Conservation (phyloP, 2,888 invertebrate genomes). For the Sthenelais limicola region DNA sequence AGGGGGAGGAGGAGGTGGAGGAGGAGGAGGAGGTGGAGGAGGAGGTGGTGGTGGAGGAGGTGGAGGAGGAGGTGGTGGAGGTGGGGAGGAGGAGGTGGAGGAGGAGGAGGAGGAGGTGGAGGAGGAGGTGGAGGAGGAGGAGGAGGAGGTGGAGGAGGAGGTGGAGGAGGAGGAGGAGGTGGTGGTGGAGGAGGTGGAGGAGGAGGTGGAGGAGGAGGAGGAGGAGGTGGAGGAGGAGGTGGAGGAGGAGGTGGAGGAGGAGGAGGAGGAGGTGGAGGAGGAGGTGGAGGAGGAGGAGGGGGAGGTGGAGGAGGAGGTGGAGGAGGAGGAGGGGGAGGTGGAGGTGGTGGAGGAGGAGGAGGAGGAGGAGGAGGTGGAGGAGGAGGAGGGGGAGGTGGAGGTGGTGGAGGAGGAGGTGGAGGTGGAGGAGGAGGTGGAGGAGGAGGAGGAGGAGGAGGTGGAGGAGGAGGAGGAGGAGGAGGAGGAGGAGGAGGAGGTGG, state of each 20-base stretch:
- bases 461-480: neutral
- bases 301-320: constrained; percentile 11
- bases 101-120: neutral
- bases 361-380: constrained; percentile 1
- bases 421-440: neutral
- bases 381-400: neutral
- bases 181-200: constrained; percentile 23
- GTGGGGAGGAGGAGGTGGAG: no score
- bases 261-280: constrained; percentile 11
- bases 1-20: no score
- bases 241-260: neutral
- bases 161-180: constrained; percentile 1
- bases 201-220: constrained; percentile 3
- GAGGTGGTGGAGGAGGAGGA: constrained; percentile 14
- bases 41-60: neutral
- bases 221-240: constrained; percentile 12
- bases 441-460: neutral
- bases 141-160: neutral
- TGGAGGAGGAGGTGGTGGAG: neutral
- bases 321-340: constrained; percentile 11
- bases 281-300: constrained; percentile 4
- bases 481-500: neutral
- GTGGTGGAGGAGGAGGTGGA: neutral
- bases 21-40: constrained; percentile 15
- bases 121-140: neutral